Percentiles rank a stretch among this genome's conserved stretches.
Conservation (phyloP, 2,113 vertebrate species). For the Eupsittula cactorum region DNA sequence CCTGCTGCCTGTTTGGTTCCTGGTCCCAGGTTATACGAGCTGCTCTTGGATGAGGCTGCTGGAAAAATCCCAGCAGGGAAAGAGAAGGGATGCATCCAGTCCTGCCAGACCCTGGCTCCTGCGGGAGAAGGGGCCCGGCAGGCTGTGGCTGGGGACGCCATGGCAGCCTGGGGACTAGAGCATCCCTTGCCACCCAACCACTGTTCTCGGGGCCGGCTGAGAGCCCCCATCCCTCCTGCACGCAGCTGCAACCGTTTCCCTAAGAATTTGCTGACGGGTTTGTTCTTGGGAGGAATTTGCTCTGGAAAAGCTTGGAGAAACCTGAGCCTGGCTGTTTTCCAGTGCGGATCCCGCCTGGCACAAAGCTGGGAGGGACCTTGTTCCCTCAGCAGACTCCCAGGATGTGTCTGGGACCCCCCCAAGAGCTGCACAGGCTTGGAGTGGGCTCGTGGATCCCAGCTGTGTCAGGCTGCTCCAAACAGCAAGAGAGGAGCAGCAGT, state of each 20-base stretch:
- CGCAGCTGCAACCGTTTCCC: conserved; percentile 8
- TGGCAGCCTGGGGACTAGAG: too few species aligned
- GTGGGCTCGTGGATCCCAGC: accelerated
- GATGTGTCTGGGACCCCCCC: accelerated
- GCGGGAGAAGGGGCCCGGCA: neutral
- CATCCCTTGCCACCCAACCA: neutral
- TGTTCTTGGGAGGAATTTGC: conserved; percentile 20
- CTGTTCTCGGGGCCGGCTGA: neutral
- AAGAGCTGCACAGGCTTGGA: accelerated
- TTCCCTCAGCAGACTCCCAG: accelerated
- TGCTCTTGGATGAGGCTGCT: neutral
- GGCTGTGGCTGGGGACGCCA: neutral
- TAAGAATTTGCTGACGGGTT: conserved; percentile 44
- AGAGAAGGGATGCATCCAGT: neutral
- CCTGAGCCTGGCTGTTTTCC: neutral
- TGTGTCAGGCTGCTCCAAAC: neutral
- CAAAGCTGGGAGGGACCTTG: accelerated
- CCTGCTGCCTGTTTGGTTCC: neutral
- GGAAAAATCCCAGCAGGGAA: neutral
- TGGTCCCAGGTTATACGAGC: neutral
- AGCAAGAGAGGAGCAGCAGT: neutral
- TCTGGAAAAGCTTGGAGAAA: conserved; percentile 35
- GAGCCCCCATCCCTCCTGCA: neutral
- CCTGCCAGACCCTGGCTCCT: neutral
- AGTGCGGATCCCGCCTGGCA: neutral